Evolutionary conservation across 2,797 vertebrate species (phyloP).

Genomic region (Mallotus villosus): DNA sequence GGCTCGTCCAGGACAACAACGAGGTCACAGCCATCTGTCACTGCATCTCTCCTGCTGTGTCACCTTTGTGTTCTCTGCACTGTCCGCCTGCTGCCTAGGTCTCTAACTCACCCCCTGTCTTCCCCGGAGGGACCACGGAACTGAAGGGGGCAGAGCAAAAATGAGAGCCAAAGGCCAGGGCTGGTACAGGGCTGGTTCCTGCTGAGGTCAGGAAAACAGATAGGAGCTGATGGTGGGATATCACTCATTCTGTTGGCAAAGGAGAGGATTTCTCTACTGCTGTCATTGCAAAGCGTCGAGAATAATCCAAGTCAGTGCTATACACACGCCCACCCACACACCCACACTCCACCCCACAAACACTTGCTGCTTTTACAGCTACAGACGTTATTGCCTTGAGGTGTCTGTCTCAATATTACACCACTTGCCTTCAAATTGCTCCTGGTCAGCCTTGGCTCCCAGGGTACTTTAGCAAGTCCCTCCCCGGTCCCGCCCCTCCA

Average conservation of each 20-base stretch:
- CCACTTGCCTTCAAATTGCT: neutral
- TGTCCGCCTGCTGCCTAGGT: neutral
- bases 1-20: slow-evolving; percentile 30
- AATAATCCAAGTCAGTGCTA: neutral
- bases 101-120: neutral
- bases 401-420: neutral
- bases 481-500: no score
- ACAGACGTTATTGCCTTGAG: neutral
- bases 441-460: neutral
- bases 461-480: neutral
- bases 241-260: slow-evolving; percentile 1
- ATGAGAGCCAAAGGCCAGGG: neutral
- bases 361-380: neutral
- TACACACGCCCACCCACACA: slow-evolving; percentile 8
- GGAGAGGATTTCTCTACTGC: neutral
- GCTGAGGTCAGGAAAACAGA: slow-evolving; percentile 3
- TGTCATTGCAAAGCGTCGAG: neutral
- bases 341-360: slow-evolving; percentile 19
- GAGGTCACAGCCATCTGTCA: slow-evolving; percentile 46
- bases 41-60: slow-evolving; percentile 17
- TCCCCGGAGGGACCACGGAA: neutral
- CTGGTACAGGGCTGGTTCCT: slow-evolving; percentile 8
- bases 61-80: slow-evolving; percentile 12
- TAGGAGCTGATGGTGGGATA: neutral
- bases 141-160: neutral